Conservation (phyloP, 2,888 invertebrate genomes). For the Drosophila stalkeri region DNA sequence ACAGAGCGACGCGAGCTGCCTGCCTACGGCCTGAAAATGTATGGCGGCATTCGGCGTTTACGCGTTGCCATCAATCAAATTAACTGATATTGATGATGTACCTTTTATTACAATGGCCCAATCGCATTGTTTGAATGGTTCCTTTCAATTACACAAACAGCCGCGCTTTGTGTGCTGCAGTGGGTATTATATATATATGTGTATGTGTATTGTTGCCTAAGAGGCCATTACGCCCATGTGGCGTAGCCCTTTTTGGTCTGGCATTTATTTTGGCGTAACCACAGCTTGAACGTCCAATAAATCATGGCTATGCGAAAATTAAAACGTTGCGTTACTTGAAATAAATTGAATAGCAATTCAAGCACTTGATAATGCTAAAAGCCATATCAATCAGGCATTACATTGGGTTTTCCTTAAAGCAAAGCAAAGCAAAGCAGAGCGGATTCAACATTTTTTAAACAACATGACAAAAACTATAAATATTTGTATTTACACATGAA, state of each 20-base stretch:
- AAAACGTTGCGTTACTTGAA: background rate
- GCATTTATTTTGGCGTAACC: conserved; percentile 63
- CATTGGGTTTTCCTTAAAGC: no score
- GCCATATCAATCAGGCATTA: background rate
- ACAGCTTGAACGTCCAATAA: conserved; percentile 9
- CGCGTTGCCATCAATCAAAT: conserved; percentile 74
- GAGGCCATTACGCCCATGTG: conserved; percentile 28
- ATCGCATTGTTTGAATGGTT: conserved; percentile 34
- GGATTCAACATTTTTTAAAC: background rate
- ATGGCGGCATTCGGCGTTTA: conserved; percentile 4
- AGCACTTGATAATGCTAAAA: background rate
- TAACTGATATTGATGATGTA: conserved; percentile 80
- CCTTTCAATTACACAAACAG: conserved; percentile 44
- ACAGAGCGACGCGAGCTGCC: conserved; percentile 22
- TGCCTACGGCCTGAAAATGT: conserved; percentile 38
- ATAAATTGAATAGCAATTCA: conserved; percentile 1
- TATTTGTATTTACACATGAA: conserved; percentile 30
- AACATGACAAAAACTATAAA: background rate
- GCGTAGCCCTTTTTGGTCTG: conserved; percentile 35
- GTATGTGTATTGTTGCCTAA: conserved; percentile 34
- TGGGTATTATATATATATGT: conserved; percentile 1
- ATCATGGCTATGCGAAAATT: conserved; percentile 1
- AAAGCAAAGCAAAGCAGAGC: no score
- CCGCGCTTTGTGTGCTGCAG: conserved; percentile 16
- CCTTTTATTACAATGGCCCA: conserved; percentile 37